Evolutionary conservation across 2,888 invertebrate species (phyloP).

Genomic region (Anthophora plumipes): DNA sequence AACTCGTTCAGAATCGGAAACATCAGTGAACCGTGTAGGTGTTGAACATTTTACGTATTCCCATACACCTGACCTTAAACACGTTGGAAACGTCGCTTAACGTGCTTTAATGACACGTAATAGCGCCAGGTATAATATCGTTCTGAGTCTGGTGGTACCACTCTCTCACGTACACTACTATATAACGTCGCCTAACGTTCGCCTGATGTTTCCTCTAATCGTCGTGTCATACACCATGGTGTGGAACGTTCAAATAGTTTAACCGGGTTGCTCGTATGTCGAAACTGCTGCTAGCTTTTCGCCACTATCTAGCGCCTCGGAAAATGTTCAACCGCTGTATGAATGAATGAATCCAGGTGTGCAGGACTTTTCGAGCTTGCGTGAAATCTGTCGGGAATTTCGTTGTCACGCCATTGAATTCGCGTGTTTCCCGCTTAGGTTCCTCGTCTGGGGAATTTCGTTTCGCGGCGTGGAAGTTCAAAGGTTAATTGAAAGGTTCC

Average conservation of each 20-base stretch:
- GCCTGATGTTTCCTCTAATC: conserved; percentile 61
- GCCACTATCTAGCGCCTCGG: neutral
- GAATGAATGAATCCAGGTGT: neutral
- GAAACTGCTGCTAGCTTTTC: conserved; percentile 62
- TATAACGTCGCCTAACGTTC: conserved; percentile 50
- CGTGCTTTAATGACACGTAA: conserved; percentile 59
- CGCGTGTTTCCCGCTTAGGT: too few relatives aligned
- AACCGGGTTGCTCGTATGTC: conserved; percentile 72
- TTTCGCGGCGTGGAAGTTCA: too few relatives aligned
- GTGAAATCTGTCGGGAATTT: too few relatives aligned
- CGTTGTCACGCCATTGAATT: too few relatives aligned
- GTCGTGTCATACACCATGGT: conserved; percentile 39
- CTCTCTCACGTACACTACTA: conserved; percentile 41
- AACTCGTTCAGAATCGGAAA: too few relatives aligned
- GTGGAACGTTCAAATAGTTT: conserved; percentile 46
- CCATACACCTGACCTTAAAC: conserved; percentile 60
- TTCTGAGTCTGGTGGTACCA: conserved; percentile 30
- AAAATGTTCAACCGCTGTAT: neutral
- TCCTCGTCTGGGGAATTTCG: too few relatives aligned
- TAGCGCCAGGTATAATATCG: conserved; percentile 56
- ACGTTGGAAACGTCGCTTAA: conserved; percentile 47
- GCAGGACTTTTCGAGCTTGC: neutral
- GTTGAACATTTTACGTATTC: conserved; percentile 23
- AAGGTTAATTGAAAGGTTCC: too few relatives aligned
- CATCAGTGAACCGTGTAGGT: conserved; percentile 1